Conservation (phyloP, 53 echinoderm and acorn worm species). For the Paelopatides confundens region DNA sequence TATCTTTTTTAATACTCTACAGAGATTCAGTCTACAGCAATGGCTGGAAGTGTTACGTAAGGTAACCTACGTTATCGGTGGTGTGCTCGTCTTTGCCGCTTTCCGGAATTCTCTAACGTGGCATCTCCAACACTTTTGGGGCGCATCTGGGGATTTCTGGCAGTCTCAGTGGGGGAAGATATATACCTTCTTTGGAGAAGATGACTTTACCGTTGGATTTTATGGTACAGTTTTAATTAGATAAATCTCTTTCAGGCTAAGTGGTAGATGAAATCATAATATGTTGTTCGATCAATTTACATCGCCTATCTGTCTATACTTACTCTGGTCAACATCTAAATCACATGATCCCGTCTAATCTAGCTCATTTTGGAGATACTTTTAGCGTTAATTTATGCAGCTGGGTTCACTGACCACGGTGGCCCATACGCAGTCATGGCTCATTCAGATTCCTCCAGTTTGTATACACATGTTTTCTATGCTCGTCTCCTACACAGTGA, state of each 20-base stretch:
- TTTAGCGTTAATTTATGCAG: too few species aligned
- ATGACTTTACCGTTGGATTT: constrained; percentile 46
- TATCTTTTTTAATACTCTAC: neutral
- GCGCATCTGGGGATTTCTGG: constrained; percentile 96
- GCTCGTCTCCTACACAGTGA: too few species aligned
- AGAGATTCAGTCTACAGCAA: constrained; percentile 56
- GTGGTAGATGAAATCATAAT: neutral
- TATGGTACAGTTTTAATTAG: neutral
- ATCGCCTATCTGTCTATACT: too few species aligned
- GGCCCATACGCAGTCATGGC: too few species aligned
- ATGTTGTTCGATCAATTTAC: too few species aligned
- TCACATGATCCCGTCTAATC: too few species aligned
- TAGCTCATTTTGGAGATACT: too few species aligned
- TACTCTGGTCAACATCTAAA: too few species aligned
- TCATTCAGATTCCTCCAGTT: too few species aligned
- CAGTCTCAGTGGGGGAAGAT: constrained; percentile 89
- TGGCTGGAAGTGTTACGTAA: constrained; percentile 72
- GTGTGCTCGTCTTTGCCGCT: constrained; percentile 81
- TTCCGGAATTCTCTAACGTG: constrained; percentile 91
- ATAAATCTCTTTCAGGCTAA: neutral
- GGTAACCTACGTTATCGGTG: constrained; percentile 76
- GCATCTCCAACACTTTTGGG: constrained; percentile 95
- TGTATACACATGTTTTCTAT: too few species aligned
- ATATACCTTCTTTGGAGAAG: constrained; percentile 77
- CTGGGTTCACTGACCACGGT: too few species aligned